These are phyloP conservation scores for Nyctereutes procyonoides DNA, from an alignment of 2,113 vertebrate species.

Conservation along the genomic window DNA sequence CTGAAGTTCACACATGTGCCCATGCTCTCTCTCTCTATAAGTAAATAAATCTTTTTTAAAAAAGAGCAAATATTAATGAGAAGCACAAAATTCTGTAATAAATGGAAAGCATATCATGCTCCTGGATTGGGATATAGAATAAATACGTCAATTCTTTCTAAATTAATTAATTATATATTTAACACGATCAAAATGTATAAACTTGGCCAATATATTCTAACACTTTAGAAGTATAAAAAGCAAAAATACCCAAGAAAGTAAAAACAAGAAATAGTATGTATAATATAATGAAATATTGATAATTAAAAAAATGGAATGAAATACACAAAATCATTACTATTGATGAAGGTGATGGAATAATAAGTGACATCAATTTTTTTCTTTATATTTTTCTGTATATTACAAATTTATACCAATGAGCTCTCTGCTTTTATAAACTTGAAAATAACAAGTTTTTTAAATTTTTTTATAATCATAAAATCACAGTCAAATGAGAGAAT, in stretches of 20 bases:
- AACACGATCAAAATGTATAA: neutral
- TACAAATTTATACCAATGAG: neutral
- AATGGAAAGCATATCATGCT: neutral
- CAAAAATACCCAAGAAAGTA: neutral
- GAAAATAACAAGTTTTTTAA: neutral
- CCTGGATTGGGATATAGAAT: neutral
- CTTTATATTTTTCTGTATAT: neutral
- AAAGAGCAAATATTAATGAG: neutral
- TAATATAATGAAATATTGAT: neutral
- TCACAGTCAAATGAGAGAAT: constrained; percentile 8
- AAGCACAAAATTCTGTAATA: constrained; percentile 30
- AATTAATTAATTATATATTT: constrained; percentile 1
- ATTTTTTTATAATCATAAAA: constrained; percentile 18
- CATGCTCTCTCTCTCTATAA: too few species aligned
- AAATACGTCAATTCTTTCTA: neutral
- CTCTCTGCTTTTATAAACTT: constrained; percentile 36
- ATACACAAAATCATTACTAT: neutral
- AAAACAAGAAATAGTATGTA: neutral
- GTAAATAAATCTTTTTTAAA: too few species aligned
- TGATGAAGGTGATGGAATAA: neutral
- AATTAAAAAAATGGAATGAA: constrained; percentile 12
- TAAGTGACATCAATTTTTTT: neutral
- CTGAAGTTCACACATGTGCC: too few species aligned
- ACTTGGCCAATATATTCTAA: neutral
- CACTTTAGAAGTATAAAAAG: constrained; percentile 16